Evolutionary conservation across 2,113 vertebrate species (phyloP), one percentile per base, ranked within the genome.

Genomic region (Rhinoptilus africanus): DNA sequence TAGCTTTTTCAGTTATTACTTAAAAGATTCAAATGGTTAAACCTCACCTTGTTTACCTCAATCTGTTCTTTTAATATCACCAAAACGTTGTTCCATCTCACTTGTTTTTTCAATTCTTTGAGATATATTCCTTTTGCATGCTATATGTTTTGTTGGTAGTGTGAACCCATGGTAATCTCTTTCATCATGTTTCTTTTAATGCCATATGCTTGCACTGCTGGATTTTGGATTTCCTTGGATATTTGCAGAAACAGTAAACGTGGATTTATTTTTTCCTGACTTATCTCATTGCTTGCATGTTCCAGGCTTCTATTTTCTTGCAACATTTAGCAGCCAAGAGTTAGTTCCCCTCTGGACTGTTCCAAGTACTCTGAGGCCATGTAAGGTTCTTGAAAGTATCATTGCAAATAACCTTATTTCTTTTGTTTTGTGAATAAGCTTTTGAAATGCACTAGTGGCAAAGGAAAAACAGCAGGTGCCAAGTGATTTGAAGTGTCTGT

Each of bases 191-290:
- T 95, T 91, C 67, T 94, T 97, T 88, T 75, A 80, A 71, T 64
- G 74, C 77, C 74, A 89, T 96, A 83, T 95, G 77, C 67, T 93
- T 66, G 22, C 85, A 39, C 59, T 81, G 88, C 90, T 92, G 88
- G 73, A 71, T 92, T 96, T 95, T 93, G 63, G 74, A 88, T 94
- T 96, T 96, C 54, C 71, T 85, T n/a, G 63, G 56, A 24, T 89
- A 85, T 88, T 95, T 85, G 34, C 71, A 85, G 80, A 92, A 94
- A 85, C 10, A 51, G 50, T 69, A 79, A 79, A 56, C 34, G 69
- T 5, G 83, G 30, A 35, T 85, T 75, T 79, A 37, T 80, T 83
- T 92, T 67, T 69, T 84, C 41, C 78, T 91, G 56, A 68, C 48
- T 87, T 90, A 34, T 71, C 59, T 93, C 63, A 63, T 83, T 83